Conservation (phyloP, 2,888 invertebrate species). For the Gastracanthus pulcherrimus region DNA sequence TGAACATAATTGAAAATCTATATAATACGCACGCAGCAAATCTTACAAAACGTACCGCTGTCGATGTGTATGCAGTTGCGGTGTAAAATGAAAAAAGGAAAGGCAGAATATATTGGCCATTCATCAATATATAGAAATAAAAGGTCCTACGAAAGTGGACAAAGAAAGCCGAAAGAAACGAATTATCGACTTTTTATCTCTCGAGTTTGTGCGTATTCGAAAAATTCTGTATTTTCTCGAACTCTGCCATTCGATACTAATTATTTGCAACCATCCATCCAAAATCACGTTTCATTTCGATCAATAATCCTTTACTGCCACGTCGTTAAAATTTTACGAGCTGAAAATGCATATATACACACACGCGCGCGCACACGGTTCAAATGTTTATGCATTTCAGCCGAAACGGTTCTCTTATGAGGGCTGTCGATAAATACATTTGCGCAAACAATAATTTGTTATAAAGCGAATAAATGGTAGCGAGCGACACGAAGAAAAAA, state of each 20-base stretch:
- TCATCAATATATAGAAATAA: too few relatives aligned
- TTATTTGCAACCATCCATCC: not conserved
- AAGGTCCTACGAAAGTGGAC: too few relatives aligned
- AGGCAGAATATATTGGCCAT: too few relatives aligned
- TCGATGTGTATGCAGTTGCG: too few relatives aligned
- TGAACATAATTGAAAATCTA: too few relatives aligned
- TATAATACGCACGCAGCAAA: too few relatives aligned
- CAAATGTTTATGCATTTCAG: not conserved
- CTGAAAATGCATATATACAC: not conserved
- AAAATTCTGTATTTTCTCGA: not conserved
- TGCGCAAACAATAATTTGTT: constrained; percentile 1
- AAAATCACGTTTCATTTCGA: constrained; percentile 13
- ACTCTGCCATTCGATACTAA: not conserved
- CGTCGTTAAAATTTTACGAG: constrained; percentile 28
- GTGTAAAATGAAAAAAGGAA: too few relatives aligned
- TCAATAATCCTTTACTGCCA: constrained; percentile 9
- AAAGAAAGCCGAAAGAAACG: too few relatives aligned
- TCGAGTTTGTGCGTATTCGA: not conserved
- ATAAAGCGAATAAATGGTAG: not conserved
- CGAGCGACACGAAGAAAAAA: not conserved
- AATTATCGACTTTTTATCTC: not conserved
- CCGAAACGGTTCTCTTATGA: too few relatives aligned
- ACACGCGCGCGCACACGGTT: not conserved
- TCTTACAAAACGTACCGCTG: too few relatives aligned
- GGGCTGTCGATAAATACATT: not conserved